Evolutionary conservation across 2,113 vertebrate species (phyloP), one percentile per base, ranked within the genome.

Genomic region (Etheostoma cragini): DNA sequence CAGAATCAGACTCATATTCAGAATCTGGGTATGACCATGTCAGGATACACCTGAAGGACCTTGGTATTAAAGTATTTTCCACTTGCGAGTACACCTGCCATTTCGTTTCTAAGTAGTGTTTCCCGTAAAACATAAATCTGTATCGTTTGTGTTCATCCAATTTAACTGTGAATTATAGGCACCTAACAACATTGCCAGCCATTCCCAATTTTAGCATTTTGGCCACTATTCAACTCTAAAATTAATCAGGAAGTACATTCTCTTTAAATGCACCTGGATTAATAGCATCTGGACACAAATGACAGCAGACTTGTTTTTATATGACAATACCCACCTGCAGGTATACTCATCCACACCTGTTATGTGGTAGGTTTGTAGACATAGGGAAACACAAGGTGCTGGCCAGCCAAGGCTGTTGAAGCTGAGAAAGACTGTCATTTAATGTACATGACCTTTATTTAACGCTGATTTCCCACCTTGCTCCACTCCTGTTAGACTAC

Each of bases 391-490:
- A 67, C 49, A 74, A 1, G 22, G 22, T 42, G 21, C 17, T 33
- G 15, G 10, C 2, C 8, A 42, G 68, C 17, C 72, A 35, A 12
- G 60, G 15, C 65, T 54, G 47, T 65, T 49, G 0, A 35, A 35
- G 57, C 33, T 50, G 21, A 72, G 53, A 6, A 61, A 72, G 67
- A 46, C 8, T 61, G 26, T 30, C 49, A 52, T 62, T 74, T 60
- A 24, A 78, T 69, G 49, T 38, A 54, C 46, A 0, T 35, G 46
- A 85, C 75, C 69, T 86, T 80, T 72, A 75, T 69, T 86, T 72
- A 63, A 83, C 47, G 30, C 30, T 4, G 4, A 30, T 4, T 30
- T 3, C 26, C 47, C 26, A 79, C 81, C 52, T 67, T 60, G 61
- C 61, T 61, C 13, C 3, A 22, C 19, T 42, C 19, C 30, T 38